Evolutionary conservation across 1,140 invertebrate species (phyloP).

Genomic region (Ceratitis capitata): DNA sequence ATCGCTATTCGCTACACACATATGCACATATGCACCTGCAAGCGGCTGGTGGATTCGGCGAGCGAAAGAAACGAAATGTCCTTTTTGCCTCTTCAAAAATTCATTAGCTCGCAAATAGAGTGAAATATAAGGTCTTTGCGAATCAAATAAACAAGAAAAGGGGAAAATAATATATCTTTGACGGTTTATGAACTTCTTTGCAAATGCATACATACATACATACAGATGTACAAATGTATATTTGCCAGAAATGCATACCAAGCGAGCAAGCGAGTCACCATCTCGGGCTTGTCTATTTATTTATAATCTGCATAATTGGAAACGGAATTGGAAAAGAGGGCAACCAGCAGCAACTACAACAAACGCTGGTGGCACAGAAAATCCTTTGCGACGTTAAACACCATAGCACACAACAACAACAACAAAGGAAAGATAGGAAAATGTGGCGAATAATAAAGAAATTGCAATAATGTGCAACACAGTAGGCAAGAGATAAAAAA

Average conservation of each 20-base stretch:
- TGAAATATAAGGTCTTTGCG: background rate
- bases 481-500: background rate
- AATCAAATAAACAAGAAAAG: background rate
- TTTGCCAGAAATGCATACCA: background rate
- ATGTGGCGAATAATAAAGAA: constrained; percentile 18
- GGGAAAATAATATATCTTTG: background rate
- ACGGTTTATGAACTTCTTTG: too few relatives aligned
- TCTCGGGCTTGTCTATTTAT: constrained; percentile 12
- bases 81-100: constrained; percentile 27
- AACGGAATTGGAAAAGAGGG: constrained; percentile 18
- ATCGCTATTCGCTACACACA: too few relatives aligned
- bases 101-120: background rate
- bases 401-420: background rate
- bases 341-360: too few relatives aligned
- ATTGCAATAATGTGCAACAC: constrained; percentile 26
- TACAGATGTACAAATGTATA: background rate
- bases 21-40: background rate
- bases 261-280: background rate
- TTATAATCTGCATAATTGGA: constrained; percentile 38
- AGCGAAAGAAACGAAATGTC: background rate
- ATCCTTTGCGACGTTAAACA: background rate
- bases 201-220: background rate
- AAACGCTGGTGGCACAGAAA: constrained; percentile 20
- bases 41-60: background rate
- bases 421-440: background rate